Evolutionary conservation across 2,113 vertebrate genomes (phyloP), one percentile per base, ranked within the genome.

Genomic region (Acanthochromis polyacanthus): DNA sequence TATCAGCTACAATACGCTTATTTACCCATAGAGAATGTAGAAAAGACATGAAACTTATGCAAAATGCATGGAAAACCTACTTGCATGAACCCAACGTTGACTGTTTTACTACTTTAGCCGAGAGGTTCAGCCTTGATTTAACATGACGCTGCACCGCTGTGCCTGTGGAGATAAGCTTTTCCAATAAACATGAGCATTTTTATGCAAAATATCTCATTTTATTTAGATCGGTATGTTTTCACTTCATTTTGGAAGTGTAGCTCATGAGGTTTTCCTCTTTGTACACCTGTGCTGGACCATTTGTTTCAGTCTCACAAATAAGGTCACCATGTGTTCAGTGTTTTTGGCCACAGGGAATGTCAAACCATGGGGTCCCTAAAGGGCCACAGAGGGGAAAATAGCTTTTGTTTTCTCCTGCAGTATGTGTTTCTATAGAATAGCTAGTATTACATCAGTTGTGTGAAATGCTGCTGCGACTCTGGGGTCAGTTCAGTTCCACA

Each of bases 121-220:
- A 40, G 51, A 81, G 70, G 48, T 43, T 43, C 50, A 15, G 65
- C 75, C 60, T 88, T 63, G 57, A 4, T 11, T 81, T 61, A 6
- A 72, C 10, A 5, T n/a, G 25, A 78, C 30, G 51, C 71, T 82
- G 84, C 89, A 84, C 90, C 88, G 52, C 71, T 50, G 88, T 92
- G 91, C 92, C 89, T 90, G 85, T 87, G 45, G 53, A 87, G 22
- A 83, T 50, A 19, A 73, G 85, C 88, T 83, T 87, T 85, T 84
- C 36, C 67, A 87, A 86, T 88, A 88, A 90, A 89, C 53, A 57
- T 43, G 36, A 77, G 52, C 75, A 25, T 83, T 88, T 82, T 67
- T 57, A 85, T 81, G 4, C 36, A 36, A 46, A 46, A 58, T 10
- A 10, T 12, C 5, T 62, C 23, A 10, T 6, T 67, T 56, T 56